Conservation (phyloP, 2,113 vertebrate genomes). For the Hemichromis elongatus region DNA sequence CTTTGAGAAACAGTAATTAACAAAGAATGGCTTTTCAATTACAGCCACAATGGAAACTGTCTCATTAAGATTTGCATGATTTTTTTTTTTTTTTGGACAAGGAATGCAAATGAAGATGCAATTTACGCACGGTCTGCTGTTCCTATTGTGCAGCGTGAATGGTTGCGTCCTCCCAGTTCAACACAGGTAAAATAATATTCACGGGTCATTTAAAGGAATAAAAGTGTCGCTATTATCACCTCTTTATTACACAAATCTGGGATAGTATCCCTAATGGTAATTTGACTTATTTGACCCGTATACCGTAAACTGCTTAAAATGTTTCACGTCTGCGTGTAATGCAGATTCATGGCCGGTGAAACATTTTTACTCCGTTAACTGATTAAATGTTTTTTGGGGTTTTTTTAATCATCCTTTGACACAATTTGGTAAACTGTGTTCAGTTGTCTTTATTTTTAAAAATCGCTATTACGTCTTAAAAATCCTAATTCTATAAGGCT, state of each 20-base stretch:
- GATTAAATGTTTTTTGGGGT: neutral
- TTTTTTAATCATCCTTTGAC: neutral
- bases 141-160: slow-evolving; percentile 71
- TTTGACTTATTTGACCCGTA: slow-evolving; percentile 40
- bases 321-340: slow-evolving; percentile 7
- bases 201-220: slow-evolving; percentile 69
- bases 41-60: slow-evolving; percentile 71
- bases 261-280: slow-evolving; percentile 12
- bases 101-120: slow-evolving; percentile 78
- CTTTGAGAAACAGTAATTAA: slow-evolving; percentile 72
- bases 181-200: slow-evolving; percentile 76
- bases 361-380: neutral
- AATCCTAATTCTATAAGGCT: neutral
- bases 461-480: neutral
- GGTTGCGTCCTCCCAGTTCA: slow-evolving; percentile 66
- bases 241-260: slow-evolving; percentile 42
- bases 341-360: neutral
- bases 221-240: slow-evolving; percentile 50
- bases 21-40: slow-evolving; percentile 73
- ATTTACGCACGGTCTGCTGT: slow-evolving; percentile 75
- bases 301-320: neutral
- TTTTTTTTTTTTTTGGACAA: slow-evolving; percentile 45
- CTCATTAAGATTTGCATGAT: slow-evolving; percentile 79
- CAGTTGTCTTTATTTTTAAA: rapidly evolving
- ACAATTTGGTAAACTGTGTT: neutral